phyloP scores from a whole-genome alignment of 2,888 invertebrate genomes.

The Sinopyrophorus schimmeli region DNA sequence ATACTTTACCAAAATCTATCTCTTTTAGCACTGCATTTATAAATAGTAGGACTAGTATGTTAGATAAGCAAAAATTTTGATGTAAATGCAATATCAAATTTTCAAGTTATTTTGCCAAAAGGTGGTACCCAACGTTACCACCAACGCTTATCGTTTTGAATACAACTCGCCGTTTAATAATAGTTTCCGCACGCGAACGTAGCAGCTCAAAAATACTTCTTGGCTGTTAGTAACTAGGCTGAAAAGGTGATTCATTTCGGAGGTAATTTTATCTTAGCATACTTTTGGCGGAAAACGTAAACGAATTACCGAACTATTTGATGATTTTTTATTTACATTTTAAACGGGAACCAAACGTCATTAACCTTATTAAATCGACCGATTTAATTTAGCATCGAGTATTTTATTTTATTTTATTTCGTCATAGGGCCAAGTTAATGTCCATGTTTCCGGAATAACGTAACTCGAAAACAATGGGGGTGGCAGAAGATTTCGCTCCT shows the following conservation, averaged over 20 bases:
- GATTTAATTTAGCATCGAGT: slow-evolving; percentile 8
- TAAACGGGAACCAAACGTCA: slow-evolving; percentile 9
- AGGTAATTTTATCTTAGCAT: slow-evolving; percentile 33
- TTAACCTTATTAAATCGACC: neutral
- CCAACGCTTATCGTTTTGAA: slow-evolving; percentile 17
- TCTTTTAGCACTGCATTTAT: too few species aligned
- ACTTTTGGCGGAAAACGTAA: slow-evolving; percentile 23
- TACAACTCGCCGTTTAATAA: slow-evolving; percentile 32
- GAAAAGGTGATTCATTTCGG: slow-evolving; percentile 36
- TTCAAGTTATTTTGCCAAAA: slow-evolving; percentile 6
- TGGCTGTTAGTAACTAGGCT: slow-evolving; percentile 36
- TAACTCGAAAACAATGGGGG: slow-evolving; percentile 67
- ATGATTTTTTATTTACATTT: slow-evolving; percentile 21
- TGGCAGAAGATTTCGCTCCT: slow-evolving; percentile 94
- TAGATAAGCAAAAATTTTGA: too few species aligned
- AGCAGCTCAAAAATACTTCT: slow-evolving; percentile 36
- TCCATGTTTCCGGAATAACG: slow-evolving; percentile 51
- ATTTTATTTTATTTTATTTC: too few species aligned
- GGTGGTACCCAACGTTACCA: slow-evolving; percentile 11
- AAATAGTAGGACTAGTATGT: too few species aligned
- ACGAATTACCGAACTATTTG: slow-evolving; percentile 23
- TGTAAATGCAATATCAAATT: too few species aligned
- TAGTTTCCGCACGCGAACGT: slow-evolving; percentile 33
- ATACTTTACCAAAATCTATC: too few species aligned
- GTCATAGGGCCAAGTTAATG: slow-evolving; percentile 55